Percentiles rank a stretch among this genome's conserved stretches.
Evolutionary conservation across 2,888 invertebrate species (phyloP).

Genomic region (Mythimna vitellina): DNA sequence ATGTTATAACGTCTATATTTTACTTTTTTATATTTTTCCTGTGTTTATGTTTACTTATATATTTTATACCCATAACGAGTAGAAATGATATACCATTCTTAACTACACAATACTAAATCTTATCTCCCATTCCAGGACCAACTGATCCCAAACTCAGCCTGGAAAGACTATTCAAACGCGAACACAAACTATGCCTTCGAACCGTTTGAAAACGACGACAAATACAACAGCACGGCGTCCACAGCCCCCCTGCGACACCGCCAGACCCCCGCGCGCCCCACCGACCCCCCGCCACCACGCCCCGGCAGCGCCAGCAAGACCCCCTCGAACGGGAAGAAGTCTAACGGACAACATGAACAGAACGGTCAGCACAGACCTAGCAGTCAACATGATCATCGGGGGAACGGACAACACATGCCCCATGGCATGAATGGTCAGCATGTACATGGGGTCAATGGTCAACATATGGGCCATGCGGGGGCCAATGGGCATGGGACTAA

Average conservation of each 20-base stretch:
- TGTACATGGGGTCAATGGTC: constrained; percentile 41
- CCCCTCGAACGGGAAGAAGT: constrained; percentile 30
- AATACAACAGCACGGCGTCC: constrained; percentile 84
- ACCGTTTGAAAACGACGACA: constrained; percentile 95
- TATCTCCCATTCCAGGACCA: constrained; percentile 92
- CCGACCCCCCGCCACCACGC: constrained; percentile 73
- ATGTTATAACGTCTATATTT: no score
- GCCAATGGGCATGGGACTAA: constrained; percentile 66
- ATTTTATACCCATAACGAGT: neutral
- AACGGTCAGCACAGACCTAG: constrained; percentile 30
- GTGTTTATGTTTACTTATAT: neutral
- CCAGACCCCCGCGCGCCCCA: constrained; percentile 64
- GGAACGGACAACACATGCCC: constrained; percentile 30
- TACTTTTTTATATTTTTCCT: no score
- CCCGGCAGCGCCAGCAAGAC: constrained; percentile 60
- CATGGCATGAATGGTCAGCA: constrained; percentile 31
- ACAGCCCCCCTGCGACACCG: constrained; percentile 70
- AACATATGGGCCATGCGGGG: constrained; percentile 30
- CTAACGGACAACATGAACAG: constrained; percentile 15
- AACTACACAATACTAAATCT: neutral
- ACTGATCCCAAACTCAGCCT: constrained; percentile 95
- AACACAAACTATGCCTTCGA: constrained; percentile 98
- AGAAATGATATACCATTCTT: neutral
- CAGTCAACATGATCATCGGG: constrained; percentile 39
- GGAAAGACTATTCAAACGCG: constrained; percentile 96